Evolutionary conservation across 1,140 invertebrate species (phyloP), one percentile per base, ranked within the genome.

Genomic region (Eubasilissa regina): DNA sequence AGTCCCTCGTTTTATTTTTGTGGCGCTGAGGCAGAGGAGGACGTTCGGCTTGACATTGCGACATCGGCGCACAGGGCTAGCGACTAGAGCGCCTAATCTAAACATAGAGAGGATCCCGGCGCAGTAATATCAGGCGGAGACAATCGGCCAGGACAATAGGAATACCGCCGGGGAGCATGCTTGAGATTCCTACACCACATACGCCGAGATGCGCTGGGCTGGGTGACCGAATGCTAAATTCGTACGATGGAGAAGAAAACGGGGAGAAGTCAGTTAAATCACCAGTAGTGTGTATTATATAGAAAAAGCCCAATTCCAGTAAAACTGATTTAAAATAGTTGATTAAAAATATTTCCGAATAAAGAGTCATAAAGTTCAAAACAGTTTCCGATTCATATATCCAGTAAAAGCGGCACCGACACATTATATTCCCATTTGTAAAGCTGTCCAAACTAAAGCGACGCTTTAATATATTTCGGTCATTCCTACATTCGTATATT

Each of bases 81-180:
- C 3, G 35, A n/a, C 8, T 3, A 44, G 8, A 64, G 11, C 17
- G 8, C 60, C n/a, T 64, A 13, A 25, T 64, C 60, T 64, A 35
- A 21, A 35, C 10, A 44, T 64, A 47, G 15, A 53, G 44, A 21
- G 66, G 66, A 12, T 70, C 66, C 21, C 13, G 35, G 47, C 21
- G 66, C 45, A 70, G 47, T 25, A 70, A 70, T 70, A 70, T 48
- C 66, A 70, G 19, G 66, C 66, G 66, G 51, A 48, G 66, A 70
- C 66, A 70, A 70, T 70, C 66, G 66, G 47, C 66, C 66, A 53
- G 66, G 66, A 70, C 66, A 70, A 53, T 51, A 53, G 66, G 45
- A 70, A 70, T 70, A 48, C 45, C 66, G 19, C 58, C n/a, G 45
- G 25, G 44, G 44, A 47, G 47, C 15, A 48, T 70, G 51, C 35